Conservation (phyloP, 2,888 invertebrate species). For the Acholoe squamosa region DNA sequence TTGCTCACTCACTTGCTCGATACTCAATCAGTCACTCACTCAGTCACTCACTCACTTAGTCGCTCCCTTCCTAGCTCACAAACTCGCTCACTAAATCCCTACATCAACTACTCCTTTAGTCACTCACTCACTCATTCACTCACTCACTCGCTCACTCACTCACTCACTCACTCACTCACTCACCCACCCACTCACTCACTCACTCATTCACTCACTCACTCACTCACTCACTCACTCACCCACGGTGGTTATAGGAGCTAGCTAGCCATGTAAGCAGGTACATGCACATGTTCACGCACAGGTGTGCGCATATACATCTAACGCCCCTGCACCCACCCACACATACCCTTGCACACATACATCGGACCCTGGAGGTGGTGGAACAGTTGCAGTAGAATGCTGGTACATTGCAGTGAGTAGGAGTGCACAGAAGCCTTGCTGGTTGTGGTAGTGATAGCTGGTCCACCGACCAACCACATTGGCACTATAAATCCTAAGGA, state of each 20-base stretch:
- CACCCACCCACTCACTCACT: not conserved
- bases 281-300: not conserved
- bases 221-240: no score
- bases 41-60: not conserved
- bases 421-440: no score
- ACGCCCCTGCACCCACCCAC: not conserved
- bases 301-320: not conserved
- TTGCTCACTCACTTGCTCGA: not conserved
- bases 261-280: not conserved
- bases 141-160: not conserved
- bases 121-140: constrained; percentile 21
- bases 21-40: not conserved
- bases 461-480: no score
- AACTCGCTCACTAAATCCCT: not conserved
- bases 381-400: no score
- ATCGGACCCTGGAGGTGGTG: no score
- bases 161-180: not conserved
- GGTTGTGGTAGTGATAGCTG: no score
- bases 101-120: not conserved
- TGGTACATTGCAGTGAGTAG: no score
- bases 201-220: not conserved
- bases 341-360: not conserved
- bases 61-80: not conserved
- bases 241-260: no score
- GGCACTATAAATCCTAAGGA: no score